Evolutionary conservation across 1,140 invertebrate genomes (phyloP), one percentile per base, ranked within the genome.

Genomic region (Stratiolaelaps scimitus): DNA sequence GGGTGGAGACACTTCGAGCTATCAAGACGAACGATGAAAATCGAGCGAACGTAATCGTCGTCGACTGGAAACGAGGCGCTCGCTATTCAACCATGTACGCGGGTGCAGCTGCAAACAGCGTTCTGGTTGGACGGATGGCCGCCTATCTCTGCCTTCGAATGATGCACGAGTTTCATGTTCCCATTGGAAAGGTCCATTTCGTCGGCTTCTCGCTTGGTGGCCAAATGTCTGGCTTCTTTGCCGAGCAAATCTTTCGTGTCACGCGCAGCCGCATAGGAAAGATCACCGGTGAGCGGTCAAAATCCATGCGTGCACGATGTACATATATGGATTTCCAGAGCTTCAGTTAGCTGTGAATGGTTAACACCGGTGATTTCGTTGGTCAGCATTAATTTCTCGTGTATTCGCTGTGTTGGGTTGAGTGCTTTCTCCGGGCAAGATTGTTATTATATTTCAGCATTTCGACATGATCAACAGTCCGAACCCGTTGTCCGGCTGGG

Each of bases 181-280:
- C 53, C 10, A 17, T 26, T 2, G 30, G 29, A 13, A 28, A 69
- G 71, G 70, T 83, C 66, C 76, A 83, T 69, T 79, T 83, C 60
- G 70, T 83, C 1, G 82, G 82, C 0, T 82, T 83, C 68, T 83
- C 81, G 70, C 73, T 83, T 0, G 82, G 82, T 0, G 79, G 82
- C n/a, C 82, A 83, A 28, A 81, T 83, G 64, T 80, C 77, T 30
- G 81, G 81, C 0, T 80, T 79, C 68, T 60, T 23, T 34, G 53
- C 53, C 2, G 34, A 26, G 26, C 26, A 60, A 17, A 15, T 60
- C 2, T 60, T 60, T 23, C 15, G 26, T 17, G 23, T 19, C 1
- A 20, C 1, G 13, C 26, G 23, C 4, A 13, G 26, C 15, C 26
- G 34, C 26, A 60, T 60, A 17, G 53, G 53, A n/a, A 60, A 23